Conservation (phyloP, 2,888 invertebrate genomes). For the Parnassius mnemosyne region DNA sequence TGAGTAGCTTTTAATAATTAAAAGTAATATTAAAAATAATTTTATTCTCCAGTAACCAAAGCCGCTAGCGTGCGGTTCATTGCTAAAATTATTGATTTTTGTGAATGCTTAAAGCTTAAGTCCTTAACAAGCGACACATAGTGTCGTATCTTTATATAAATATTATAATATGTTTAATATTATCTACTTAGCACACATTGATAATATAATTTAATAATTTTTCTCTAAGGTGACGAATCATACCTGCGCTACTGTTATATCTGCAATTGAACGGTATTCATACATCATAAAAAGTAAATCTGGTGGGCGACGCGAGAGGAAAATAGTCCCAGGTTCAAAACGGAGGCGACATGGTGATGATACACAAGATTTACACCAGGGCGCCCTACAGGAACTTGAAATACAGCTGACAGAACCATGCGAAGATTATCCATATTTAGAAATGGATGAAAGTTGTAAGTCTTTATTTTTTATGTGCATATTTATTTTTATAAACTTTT, state of each 20-base stretch:
- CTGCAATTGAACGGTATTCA: conserved; percentile 77
- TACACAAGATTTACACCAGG: conserved; percentile 25
- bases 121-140: too few relatives aligned
- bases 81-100: conserved; percentile 27
- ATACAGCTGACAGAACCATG: conserved; percentile 82
- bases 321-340: conserved; percentile 1
- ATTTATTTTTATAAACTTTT: too few relatives aligned
- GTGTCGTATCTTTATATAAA: too few relatives aligned
- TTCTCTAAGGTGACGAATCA: conserved; percentile 32
- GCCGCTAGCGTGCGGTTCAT: neutral
- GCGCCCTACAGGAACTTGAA: conserved; percentile 63
- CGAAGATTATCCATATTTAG: conserved; percentile 82
- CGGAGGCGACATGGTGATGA: conserved; percentile 8
- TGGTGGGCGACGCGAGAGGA: conserved; percentile 8
- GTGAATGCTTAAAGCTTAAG: neutral
- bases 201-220: neutral
- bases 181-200: too few relatives aligned
- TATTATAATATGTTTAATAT: too few relatives aligned
- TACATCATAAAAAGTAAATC: conserved; percentile 32
- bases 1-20: conserved; percentile 42
- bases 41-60: too few relatives aligned
- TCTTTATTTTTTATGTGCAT: conserved; percentile 25
- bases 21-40: neutral
- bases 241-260: conserved; percentile 76
- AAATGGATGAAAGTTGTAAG: conserved; percentile 90